These are phyloP conservation scores for Spea bombifrons DNA, from an alignment of 2,113 vertebrate genomes.

Conservation along the genomic window DNA sequence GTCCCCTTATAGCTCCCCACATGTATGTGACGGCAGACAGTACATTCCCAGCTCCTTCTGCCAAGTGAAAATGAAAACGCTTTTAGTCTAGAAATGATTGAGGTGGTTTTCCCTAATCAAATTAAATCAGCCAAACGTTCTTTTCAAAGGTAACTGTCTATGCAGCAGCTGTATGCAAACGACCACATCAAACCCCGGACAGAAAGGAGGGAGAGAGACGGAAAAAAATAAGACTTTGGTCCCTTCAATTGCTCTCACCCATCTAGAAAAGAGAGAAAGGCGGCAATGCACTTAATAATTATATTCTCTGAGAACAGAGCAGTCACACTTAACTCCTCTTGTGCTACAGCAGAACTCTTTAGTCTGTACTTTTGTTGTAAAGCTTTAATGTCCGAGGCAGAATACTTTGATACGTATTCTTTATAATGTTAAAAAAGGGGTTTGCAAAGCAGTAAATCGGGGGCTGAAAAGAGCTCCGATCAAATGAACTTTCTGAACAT, in stretches of 20 bases:
- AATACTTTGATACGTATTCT: no score
- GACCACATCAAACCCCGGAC: slow-evolving; percentile 72
- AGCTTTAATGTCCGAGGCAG: no score
- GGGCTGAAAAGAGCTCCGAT: no score
- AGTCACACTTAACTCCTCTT: slow-evolving; percentile 10
- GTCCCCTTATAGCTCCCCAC: slow-evolving; percentile 59
- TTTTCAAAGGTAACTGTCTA: slow-evolving; percentile 84
- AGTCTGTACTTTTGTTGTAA: no score
- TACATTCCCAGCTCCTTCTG: slow-evolving; percentile 75
- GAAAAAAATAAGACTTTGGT: slow-evolving; percentile 65
- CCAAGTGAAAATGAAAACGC: slow-evolving; percentile 80
- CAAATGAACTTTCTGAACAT: no score
- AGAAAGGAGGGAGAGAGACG: slow-evolving; percentile 14
- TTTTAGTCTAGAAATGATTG: slow-evolving; percentile 77
- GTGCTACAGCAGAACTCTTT: neutral
- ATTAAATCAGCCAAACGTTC: slow-evolving; percentile 79
- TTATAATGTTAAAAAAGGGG: no score
- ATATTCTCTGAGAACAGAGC: slow-evolving; percentile 15
- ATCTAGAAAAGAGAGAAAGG: slow-evolving; percentile 69
- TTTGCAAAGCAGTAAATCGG: no score
- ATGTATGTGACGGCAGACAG: slow-evolving; percentile 66
- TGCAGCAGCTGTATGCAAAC: slow-evolving; percentile 84
- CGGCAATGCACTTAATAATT: slow-evolving; percentile 59
- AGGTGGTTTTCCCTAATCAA: slow-evolving; percentile 80
- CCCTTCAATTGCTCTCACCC: slow-evolving; percentile 62